Evolutionary conservation across 2,113 vertebrate species (phyloP).

Genomic region (Sclerurus mexicanus): DNA sequence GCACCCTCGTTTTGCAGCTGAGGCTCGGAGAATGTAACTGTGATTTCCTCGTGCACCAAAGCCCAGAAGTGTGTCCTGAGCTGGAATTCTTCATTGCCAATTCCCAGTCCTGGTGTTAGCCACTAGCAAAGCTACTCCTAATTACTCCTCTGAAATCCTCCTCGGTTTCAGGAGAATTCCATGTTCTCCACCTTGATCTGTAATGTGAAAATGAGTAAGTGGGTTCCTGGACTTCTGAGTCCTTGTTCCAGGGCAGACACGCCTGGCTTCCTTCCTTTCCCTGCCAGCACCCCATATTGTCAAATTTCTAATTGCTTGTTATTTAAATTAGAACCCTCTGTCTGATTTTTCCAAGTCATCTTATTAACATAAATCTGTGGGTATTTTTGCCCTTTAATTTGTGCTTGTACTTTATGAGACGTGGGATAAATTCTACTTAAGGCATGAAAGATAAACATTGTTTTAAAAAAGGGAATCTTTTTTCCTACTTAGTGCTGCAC

Average conservation of each 20-base stretch:
- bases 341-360: neutral
- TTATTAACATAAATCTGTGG: neutral
- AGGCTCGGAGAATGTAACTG: neutral
- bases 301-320: neutral
- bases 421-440: neutral
- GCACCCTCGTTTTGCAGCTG: neutral
- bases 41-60: neutral
- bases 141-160: neutral
- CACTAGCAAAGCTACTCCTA: neutral
- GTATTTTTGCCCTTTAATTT: neutral
- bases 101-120: neutral
- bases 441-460: neutral
- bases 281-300: neutral
- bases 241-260: neutral
- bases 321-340: neutral
- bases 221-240: neutral
- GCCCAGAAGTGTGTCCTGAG: neutral
- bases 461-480: neutral
- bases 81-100: neutral
- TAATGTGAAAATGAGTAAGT: neutral
- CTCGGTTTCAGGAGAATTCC: slow-evolving; percentile 15
- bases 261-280: neutral
- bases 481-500: neutral
- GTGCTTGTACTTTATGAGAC: neutral
- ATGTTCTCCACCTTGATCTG: neutral